Percentiles rank a stretch among this genome's conserved stretches.
Conservation (phyloP, 1,140 invertebrate genomes). For the Procambarus virginalis region DNA sequence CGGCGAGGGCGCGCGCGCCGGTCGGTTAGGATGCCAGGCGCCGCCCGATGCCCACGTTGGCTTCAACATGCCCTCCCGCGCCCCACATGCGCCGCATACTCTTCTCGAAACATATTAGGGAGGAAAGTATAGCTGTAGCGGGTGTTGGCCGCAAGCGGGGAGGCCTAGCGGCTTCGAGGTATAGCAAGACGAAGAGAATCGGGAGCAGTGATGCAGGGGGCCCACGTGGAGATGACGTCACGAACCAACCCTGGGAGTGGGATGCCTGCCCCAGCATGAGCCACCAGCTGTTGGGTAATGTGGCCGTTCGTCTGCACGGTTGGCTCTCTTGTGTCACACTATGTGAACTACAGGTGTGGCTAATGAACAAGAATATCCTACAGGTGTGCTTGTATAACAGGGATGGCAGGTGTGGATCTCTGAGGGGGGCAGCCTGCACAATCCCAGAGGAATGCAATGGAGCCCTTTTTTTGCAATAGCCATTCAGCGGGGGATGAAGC, state of each 20-base stretch:
- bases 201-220: background rate
- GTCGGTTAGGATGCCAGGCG: constrained; percentile 2
- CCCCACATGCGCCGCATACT: background rate
- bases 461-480: too few relatives aligned
- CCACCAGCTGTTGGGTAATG: constrained; percentile 12
- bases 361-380: background rate
- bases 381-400: background rate
- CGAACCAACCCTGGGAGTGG: background rate
- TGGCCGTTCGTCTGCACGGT: background rate
- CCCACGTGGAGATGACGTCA: constrained; percentile 12
- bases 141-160: too few relatives aligned
- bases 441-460: too few relatives aligned
- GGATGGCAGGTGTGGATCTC: background rate
- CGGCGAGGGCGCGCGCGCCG: background rate
- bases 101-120: background rate
- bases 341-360: background rate
- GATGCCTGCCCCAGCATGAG: background rate
- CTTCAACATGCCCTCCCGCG: background rate
- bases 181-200: background rate
- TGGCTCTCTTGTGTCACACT: background rate
- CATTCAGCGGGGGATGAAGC: background rate
- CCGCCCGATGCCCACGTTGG: background rate
- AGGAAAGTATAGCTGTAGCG: background rate
- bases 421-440: background rate
- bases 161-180: background rate